These are phyloP conservation scores for Osmoderma eremita DNA, from an alignment of 2,888 invertebrate genomes.

Conservation along the genomic window DNA sequence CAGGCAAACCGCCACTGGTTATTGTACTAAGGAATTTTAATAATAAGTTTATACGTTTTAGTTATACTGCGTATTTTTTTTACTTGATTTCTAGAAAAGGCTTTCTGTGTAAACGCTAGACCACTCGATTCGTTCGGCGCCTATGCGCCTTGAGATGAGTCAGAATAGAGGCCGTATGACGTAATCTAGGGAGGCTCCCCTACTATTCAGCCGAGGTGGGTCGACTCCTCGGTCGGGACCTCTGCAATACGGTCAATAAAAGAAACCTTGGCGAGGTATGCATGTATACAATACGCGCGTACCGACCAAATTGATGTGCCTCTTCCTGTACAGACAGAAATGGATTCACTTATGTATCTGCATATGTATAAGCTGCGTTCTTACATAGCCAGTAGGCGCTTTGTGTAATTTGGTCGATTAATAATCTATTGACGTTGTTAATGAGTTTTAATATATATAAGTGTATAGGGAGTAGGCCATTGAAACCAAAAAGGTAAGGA, in stretches of 20 bases:
- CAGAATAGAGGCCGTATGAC: slow-evolving; percentile 18
- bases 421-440: too few relatives aligned
- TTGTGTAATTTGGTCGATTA: too few relatives aligned
- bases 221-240: slow-evolving; percentile 6
- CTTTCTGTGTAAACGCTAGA: too few relatives aligned
- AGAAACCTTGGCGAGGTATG: slow-evolving; percentile 13
- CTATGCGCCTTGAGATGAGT: slow-evolving; percentile 10
- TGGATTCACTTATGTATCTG: slow-evolving; percentile 5
- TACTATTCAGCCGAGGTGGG: slow-evolving; percentile 15
- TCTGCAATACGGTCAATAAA: slow-evolving; percentile 34
- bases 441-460: too few relatives aligned
- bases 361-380: background rate
- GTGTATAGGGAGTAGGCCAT: too few relatives aligned
- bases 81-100: too few relatives aligned
- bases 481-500: too few relatives aligned
- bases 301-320: background rate
- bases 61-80: too few relatives aligned
- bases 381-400: background rate
- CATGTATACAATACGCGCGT: background rate
- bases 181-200: slow-evolving; percentile 35
- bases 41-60: background rate
- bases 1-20: too few relatives aligned
- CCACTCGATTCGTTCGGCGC: background rate
- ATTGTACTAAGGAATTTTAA: too few relatives aligned
- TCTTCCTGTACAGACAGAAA: slow-evolving; percentile 9